Evolutionary conservation across 2,797 vertebrate genomes (phyloP).

Genomic region (Scleropages formosus): DNA sequence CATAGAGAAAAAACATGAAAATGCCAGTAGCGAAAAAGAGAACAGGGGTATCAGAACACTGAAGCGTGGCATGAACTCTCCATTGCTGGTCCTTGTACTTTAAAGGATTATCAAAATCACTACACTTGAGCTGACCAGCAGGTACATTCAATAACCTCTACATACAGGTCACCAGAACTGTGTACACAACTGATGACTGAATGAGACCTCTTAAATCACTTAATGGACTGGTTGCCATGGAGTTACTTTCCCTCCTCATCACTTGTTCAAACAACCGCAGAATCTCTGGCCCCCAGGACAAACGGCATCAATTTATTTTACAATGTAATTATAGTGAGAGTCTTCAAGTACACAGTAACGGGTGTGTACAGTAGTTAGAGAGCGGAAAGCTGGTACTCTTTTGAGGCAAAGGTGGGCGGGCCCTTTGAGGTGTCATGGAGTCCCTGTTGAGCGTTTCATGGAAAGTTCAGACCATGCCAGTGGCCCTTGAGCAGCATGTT

Average conservation of each 20-base stretch:
- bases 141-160: not conserved
- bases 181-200: not conserved
- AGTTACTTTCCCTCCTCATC: not conserved
- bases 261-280: not conserved
- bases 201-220: slow-evolving; percentile 11
- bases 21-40: not conserved
- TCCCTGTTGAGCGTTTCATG: not conserved
- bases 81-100: too few species aligned
- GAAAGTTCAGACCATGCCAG: not conserved
- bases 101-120: too few species aligned
- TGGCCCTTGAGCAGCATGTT: not conserved
- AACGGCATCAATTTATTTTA: not conserved
- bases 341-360: not conserved
- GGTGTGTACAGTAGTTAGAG: not conserved
- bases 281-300: not conserved
- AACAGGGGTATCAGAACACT: not conserved
- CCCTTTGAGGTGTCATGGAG: not conserved
- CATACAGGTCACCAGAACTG: not conserved
- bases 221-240: not conserved
- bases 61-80: too few species aligned
- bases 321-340: not conserved
- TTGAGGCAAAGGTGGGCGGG: not conserved
- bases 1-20: not conserved
- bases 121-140: not conserved
- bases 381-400: not conserved